phyloP scores from a whole-genome alignment of 2,888 invertebrate species.

The Andrena minutula region DNA sequence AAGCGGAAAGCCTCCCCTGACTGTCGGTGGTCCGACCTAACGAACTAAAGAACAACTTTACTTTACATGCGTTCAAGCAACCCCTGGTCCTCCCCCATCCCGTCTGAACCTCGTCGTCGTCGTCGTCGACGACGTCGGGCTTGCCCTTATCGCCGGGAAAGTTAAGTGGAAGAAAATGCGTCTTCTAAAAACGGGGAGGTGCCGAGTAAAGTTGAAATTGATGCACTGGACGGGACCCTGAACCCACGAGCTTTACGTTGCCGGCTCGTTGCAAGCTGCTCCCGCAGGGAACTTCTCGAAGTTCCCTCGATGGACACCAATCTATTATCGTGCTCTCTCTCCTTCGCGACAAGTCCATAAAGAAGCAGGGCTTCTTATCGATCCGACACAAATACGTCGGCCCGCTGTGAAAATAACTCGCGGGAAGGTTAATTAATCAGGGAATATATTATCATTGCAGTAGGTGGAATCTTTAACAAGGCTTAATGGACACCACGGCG shows the following conservation, averaged over 20 bases:
- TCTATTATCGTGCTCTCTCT: constrained; percentile 32
- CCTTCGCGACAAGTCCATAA: constrained; percentile 9
- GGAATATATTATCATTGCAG: not conserved
- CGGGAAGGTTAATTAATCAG: not conserved
- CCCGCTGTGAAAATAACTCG: not conserved
- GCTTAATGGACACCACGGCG: not conserved
- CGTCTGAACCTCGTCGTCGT: constrained; percentile 14
- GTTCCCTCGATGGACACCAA: constrained; percentile 40
- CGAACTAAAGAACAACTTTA: constrained; percentile 83
- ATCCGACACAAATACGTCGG: not conserved
- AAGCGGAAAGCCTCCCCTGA: constrained; percentile 71
- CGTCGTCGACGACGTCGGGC: constrained; percentile 43
- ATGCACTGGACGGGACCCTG: constrained; percentile 79
- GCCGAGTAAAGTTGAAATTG: constrained; percentile 81
- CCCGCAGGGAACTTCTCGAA: constrained; percentile 33
- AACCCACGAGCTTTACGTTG: constrained; percentile 61
- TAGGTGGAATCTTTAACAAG: not conserved
- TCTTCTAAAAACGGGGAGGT: constrained; percentile 69
- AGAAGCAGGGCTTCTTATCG: not conserved
- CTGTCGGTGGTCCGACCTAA: constrained; percentile 73
- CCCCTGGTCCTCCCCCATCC: constrained; percentile 41
- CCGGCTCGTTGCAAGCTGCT: constrained; percentile 32
- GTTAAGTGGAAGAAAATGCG: constrained; percentile 84
- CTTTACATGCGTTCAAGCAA: constrained; percentile 70
- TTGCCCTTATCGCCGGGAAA: constrained; percentile 79